Evolutionary conservation across 1,140 invertebrate genomes (phyloP).

Genomic region (Atta colombica): DNA sequence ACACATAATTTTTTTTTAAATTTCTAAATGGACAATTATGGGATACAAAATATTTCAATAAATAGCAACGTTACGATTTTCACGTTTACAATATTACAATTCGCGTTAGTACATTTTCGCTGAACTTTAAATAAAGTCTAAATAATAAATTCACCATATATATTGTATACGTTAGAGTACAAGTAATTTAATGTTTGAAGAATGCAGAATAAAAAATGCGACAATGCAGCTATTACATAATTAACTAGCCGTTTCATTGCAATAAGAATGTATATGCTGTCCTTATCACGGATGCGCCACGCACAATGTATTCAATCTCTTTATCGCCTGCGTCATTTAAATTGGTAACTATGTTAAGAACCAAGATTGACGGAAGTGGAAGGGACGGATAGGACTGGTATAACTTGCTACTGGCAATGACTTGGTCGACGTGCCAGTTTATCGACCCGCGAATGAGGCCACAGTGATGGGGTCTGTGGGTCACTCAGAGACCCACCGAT

Average conservation of each 20-base stretch:
- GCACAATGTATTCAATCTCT: slow-evolving; percentile 20
- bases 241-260: neutral
- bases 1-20: neutral
- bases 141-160: neutral
- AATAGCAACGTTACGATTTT: neutral
- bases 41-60: neutral
- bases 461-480: slow-evolving; percentile 42
- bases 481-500: slow-evolving; percentile 11
- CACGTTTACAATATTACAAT: neutral
- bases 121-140: neutral
- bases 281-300: neutral
- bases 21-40: neutral
- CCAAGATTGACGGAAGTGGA: slow-evolving; percentile 32
- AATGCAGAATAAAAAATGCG: neutral
- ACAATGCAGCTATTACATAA: neutral
- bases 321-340: neutral
- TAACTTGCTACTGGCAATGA: neutral
- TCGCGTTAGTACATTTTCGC: too few relatives aligned
- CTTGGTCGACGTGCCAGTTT: slow-evolving; percentile 41
- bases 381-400: slow-evolving; percentile 1
- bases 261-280: neutral
- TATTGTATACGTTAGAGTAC: neutral
- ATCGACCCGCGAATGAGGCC: slow-evolving; percentile 55
- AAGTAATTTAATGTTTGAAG: neutral
- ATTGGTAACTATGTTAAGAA: slow-evolving; percentile 36